Evolutionary conservation across 2,888 invertebrate genomes (phyloP).

Genomic region (Drosophila nigricruria): DNA sequence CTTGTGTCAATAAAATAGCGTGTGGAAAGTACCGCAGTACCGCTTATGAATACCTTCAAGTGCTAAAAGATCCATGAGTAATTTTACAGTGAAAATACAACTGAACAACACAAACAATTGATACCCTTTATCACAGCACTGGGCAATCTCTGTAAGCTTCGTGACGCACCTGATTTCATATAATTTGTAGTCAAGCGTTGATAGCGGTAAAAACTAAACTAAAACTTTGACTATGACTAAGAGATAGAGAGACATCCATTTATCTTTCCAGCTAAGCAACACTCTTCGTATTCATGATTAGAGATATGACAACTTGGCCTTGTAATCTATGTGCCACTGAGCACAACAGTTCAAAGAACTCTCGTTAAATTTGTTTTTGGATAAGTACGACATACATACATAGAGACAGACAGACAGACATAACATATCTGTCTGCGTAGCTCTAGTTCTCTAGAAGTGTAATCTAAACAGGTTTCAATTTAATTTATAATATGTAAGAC

Average conservation of each 20-base stretch:
- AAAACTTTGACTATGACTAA: conserved; percentile 23
- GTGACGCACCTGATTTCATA: conserved; percentile 51
- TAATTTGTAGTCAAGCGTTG: conserved; percentile 59
- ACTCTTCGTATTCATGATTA: neutral
- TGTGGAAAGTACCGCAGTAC: conserved; percentile 17
- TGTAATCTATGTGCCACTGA: conserved; percentile 18
- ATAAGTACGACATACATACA: neutral
- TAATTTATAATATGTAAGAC: conserved; percentile 8
- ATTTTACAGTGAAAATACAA: conserved; percentile 26
- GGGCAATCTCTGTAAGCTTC: conserved; percentile 18
- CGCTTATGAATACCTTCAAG: conserved; percentile 6
- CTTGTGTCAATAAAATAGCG: conserved; percentile 8
- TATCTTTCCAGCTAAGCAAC: neutral
- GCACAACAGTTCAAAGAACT: conserved; percentile 51
- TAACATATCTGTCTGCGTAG: neutral
- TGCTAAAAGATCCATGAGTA: conserved; percentile 34
- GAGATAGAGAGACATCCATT: conserved; percentile 2
- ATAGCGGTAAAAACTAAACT: conserved; percentile 33
- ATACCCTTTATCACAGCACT: conserved; percentile 25
- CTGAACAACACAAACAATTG: conserved; percentile 5
- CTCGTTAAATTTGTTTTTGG: conserved; percentile 10
- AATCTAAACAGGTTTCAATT: conserved; percentile 23
- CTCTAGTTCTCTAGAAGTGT: conserved; percentile 20
- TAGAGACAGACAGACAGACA: neutral
- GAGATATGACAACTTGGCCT: conserved; percentile 29